Evolutionary conservation across 2,888 invertebrate genomes (phyloP).

Genomic region (Neocrepidodera transversa): DNA sequence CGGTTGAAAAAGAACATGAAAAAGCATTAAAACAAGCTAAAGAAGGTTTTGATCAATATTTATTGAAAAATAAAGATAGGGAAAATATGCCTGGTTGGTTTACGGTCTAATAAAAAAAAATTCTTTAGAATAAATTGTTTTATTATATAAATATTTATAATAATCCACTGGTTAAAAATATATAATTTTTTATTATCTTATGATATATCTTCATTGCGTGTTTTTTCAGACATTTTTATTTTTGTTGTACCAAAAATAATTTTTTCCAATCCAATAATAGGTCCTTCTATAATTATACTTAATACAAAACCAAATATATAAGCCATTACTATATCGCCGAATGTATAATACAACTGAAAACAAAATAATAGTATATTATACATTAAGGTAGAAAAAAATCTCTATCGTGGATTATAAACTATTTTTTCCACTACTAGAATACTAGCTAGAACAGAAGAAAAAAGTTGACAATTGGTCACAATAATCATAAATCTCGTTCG

Average conservation of each 20-base stretch:
- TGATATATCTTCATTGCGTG: no score
- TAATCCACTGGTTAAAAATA: no score
- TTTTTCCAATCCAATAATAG: constrained; percentile 48
- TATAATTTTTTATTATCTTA: no score
- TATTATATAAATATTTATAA: no score
- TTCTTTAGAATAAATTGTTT: constrained; percentile 34
- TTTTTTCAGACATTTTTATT: no score
- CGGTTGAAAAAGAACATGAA: constrained; percentile 67
- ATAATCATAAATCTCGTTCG: no score
- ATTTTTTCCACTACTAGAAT: no score
- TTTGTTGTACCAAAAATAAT: constrained; percentile 39
- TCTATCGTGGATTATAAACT: no score
- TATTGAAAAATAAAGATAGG: constrained; percentile 71
- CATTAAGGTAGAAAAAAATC: no score
- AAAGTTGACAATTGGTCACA: no score
- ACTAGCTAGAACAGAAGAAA: no score
- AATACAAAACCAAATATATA: constrained; percentile 46
- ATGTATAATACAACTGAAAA: constrained; percentile 41
- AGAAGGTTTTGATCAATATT: constrained; percentile 65
- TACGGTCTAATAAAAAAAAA: constrained; percentile 64
- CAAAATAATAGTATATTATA: no score
- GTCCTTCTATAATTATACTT: constrained; percentile 48
- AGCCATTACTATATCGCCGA: constrained; percentile 46
- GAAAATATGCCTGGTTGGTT: constrained; percentile 83
- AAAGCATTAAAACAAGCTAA: constrained; percentile 71